Evolutionary conservation across 2,113 vertebrate genomes (phyloP).

Genomic region (Anoura caudifer): DNA sequence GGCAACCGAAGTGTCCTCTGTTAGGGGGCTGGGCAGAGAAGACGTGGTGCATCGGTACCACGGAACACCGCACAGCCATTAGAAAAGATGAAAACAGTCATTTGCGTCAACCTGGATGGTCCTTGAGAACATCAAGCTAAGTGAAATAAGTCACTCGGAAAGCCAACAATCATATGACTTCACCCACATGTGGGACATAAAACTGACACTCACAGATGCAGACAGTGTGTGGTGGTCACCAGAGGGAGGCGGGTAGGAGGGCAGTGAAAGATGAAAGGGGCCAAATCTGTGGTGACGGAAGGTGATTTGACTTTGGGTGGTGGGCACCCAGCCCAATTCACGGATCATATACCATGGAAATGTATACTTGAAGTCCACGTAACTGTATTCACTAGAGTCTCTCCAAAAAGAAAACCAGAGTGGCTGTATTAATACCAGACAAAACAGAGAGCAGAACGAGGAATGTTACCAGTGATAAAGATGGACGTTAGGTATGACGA

Average conservation of each 20-base stretch:
- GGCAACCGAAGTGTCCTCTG: not conserved
- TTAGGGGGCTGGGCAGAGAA: not conserved
- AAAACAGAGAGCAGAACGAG: not conserved
- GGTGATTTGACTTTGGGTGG: not conserved
- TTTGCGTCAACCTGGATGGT: not conserved
- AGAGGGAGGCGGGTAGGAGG: not conserved
- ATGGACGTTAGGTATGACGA: not conserved
- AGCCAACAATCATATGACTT: not conserved
- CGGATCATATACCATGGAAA: not conserved
- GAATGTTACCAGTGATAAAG: not conserved
- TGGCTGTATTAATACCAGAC: not conserved
- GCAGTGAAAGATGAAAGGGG: not conserved
- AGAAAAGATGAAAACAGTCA: not conserved
- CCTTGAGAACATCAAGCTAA: not conserved
- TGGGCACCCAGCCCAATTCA: not conserved
- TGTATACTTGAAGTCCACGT: not conserved
- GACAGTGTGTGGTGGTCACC: not conserved
- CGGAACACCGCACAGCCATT: not conserved
- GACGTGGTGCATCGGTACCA: not conserved
- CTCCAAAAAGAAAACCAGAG: not conserved
- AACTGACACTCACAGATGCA: not conserved
- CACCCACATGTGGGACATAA: not conserved
- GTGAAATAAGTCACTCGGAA: not conserved
- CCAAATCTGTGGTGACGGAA: not conserved
- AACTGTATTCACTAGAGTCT: not conserved